phyloP scores from a whole-genome alignment of 2,888 invertebrate species.

The Spilosoma lubricipeda region DNA sequence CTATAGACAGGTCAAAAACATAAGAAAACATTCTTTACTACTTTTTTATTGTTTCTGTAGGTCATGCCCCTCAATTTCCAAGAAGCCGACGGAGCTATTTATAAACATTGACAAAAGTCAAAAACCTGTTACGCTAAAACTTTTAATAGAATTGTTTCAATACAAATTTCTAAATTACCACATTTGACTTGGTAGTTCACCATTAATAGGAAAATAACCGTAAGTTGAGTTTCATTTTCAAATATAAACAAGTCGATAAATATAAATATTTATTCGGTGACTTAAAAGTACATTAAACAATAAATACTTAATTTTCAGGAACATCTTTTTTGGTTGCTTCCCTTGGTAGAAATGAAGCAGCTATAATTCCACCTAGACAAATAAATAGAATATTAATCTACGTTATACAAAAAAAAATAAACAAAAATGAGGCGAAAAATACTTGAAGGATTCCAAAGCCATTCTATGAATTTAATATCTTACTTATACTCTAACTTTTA shows the following conservation, averaged over 20 bases:
- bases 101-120: background rate
- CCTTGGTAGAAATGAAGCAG: background rate
- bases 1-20: no score
- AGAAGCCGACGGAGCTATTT: background rate
- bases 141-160: background rate
- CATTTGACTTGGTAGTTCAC: background rate
- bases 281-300: background rate
- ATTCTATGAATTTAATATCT: background rate
- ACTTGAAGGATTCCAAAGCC: background rate
- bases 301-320: background rate
- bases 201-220: background rate
- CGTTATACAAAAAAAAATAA: no score
- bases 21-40: no score
- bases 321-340: background rate
- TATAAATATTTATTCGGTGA: background rate
- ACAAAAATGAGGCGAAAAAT: background rate
- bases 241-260: background rate
- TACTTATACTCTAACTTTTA: no score
- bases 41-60: no score
- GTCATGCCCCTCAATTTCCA: no score
- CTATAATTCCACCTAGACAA: constrained; percentile 11
- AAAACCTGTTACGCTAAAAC: background rate
- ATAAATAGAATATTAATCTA: background rate
- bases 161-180: background rate
- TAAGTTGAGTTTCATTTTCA: background rate